Evolutionary conservation across 2,888 invertebrate species (phyloP).

Genomic region (Cyaniris semiargus): DNA sequence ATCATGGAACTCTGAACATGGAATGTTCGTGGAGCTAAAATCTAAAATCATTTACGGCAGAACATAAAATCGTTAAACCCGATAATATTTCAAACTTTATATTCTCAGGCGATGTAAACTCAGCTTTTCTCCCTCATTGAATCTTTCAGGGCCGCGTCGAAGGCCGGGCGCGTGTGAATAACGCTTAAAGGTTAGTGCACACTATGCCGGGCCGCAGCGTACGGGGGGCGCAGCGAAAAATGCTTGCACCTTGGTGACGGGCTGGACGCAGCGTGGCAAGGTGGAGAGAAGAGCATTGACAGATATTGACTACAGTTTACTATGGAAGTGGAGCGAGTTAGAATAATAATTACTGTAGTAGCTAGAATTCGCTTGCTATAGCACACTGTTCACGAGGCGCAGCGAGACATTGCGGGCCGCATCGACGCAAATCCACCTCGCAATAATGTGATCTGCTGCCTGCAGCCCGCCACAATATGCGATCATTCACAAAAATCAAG

Average conservation of each 20-base stretch:
- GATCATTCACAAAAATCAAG: too few species aligned
- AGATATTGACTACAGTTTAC: neutral
- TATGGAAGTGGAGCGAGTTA: too few species aligned
- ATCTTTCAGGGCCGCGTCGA: neutral
- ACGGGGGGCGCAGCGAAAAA: neutral
- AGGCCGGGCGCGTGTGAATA: neutral
- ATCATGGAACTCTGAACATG: neutral
- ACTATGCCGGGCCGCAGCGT: neutral
- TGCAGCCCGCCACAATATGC: too few species aligned
- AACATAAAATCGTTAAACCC: neutral
- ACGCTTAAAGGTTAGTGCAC: neutral
- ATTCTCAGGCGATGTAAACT: neutral
- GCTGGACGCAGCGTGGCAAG: neutral
- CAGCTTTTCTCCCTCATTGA: neutral
- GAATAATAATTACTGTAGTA: too few species aligned
- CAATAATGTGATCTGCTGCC: too few species aligned
- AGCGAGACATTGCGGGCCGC: too few species aligned
- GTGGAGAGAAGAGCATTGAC: neutral
- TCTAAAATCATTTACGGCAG: neutral
- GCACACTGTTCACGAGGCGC: too few species aligned
- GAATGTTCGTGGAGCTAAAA: neutral
- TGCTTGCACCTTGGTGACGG: neutral
- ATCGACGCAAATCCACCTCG: too few species aligned
- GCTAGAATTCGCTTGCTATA: too few species aligned
- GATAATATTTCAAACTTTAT: neutral